phyloP scores from a whole-genome alignment of 2,797 vertebrate genomes.

The Parauchenoglanis punctatus region DNA sequence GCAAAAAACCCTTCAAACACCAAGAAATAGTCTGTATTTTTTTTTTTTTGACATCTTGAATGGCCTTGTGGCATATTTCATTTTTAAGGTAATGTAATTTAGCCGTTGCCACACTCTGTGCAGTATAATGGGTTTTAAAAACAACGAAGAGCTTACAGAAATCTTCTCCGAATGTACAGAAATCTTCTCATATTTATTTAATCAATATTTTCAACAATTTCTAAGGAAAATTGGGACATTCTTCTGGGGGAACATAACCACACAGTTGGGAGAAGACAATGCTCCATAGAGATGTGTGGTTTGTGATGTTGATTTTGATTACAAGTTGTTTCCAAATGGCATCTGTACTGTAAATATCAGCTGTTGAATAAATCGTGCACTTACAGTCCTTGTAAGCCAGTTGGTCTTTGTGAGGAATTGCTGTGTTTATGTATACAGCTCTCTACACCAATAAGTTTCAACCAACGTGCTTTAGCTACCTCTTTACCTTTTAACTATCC shows the following conservation, averaged over 20 bases:
- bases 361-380: not conserved
- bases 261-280: conserved; percentile 2
- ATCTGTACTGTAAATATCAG: not conserved
- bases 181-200: not conserved
- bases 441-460: not conserved
- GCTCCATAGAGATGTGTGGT: not conserved
- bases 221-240: not conserved
- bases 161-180: not conserved
- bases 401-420: too few species aligned
- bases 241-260: not conserved
- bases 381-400: not conserved
- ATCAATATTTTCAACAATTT: not conserved
- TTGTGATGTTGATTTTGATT: conserved; percentile 15
- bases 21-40: not conserved
- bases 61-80: not conserved
- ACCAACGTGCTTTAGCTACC: not conserved
- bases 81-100: not conserved
- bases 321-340: not conserved
- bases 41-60: not conserved
- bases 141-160: not conserved
- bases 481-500: not conserved
- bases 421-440: not conserved
- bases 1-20: not conserved
- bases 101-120: not conserved
- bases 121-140: not conserved